phyloP scores from a whole-genome alignment of 2,113 vertebrate species.

The Bothrops jararaca region DNA sequence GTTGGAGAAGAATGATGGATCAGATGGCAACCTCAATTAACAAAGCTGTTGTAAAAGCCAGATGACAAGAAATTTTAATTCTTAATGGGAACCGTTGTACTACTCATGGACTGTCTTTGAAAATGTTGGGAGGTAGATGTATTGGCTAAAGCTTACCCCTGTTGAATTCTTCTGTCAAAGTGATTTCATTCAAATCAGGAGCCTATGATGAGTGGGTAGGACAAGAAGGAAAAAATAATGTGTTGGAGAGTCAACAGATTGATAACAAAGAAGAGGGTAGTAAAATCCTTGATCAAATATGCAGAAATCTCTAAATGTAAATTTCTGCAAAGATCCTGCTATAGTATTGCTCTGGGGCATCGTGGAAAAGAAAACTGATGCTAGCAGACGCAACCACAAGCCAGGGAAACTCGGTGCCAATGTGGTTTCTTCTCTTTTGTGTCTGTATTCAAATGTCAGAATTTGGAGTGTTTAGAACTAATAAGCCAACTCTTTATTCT shows the following conservation, averaged over 20 bases:
- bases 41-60: not conserved
- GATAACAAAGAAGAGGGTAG: not conserved
- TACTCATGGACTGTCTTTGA: not conserved
- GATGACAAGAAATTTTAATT: not conserved
- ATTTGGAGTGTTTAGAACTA: not conserved
- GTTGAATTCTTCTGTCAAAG: not conserved
- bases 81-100: not conserved
- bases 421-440: not conserved
- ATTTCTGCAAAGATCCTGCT: not conserved
- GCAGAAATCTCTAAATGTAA: not conserved
- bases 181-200: not conserved
- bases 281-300: not conserved
- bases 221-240: not conserved
- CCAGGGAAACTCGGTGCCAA: not conserved
- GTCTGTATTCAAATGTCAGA: not conserved
- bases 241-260: not conserved
- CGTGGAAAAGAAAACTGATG: not conserved
- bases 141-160: not conserved
- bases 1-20: not conserved
- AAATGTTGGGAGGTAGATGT: not conserved
- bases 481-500: not conserved
- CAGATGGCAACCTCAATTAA: not conserved
- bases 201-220: not conserved
- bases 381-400: not conserved
- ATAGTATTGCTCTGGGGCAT: not conserved